Evolutionary conservation across 2,888 invertebrate genomes (phyloP).

Genomic region (Pachydiplax longipennis): DNA sequence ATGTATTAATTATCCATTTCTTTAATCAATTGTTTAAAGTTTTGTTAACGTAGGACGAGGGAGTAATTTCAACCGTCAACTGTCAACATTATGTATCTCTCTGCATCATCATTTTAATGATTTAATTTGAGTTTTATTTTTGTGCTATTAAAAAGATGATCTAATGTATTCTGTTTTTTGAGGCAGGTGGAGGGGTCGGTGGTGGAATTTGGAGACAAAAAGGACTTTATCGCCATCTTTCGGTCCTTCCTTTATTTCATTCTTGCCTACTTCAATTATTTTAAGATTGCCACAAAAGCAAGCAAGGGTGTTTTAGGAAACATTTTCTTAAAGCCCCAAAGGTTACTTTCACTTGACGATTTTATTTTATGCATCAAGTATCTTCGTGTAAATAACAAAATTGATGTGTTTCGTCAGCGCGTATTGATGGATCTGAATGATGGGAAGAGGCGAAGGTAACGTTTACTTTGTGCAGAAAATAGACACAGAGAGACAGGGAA

Average conservation of each 20-base stretch:
- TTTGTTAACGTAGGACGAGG: conserved; percentile 14
- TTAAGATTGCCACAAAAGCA: too few relatives aligned
- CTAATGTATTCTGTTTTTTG: neutral
- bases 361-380: too few relatives aligned
- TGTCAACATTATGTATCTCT: conserved; percentile 37
- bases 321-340: too few relatives aligned
- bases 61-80: conserved; percentile 31
- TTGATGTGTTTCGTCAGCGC: too few relatives aligned
- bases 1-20: conserved; percentile 14
- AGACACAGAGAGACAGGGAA: conserved; percentile 37
- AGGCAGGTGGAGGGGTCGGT: too few relatives aligned
- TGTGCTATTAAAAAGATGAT: neutral
- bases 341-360: too few relatives aligned
- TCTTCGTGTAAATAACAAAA: too few relatives aligned
- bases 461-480: conserved; percentile 36
- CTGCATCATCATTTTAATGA: conserved; percentile 16
- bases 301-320: too few relatives aligned
- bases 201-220: too few relatives aligned
- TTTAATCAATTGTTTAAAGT: neutral
- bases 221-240: too few relatives aligned
- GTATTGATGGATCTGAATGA: neutral
- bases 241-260: too few relatives aligned
- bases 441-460: neutral
- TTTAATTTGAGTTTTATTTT: neutral
- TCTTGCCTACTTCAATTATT: too few relatives aligned